Evolutionary conservation across 2,113 vertebrate species (phyloP), one percentile per base, ranked within the genome.

Genomic region (Vulpes vulpes): DNA sequence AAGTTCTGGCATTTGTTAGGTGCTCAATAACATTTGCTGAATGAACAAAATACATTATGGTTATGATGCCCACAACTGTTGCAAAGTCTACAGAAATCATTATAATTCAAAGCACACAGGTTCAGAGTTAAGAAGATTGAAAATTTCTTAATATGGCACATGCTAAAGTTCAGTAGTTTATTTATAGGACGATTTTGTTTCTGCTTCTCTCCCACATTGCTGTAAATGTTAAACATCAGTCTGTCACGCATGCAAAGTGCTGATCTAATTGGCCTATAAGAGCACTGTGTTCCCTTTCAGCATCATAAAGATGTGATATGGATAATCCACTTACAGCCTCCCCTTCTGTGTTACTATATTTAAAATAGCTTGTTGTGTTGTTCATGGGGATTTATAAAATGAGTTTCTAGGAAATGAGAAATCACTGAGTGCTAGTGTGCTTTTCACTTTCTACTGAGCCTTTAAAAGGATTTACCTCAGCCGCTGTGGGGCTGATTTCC

Each of bases 181-280:
- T 98, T 97, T 97, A 96, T 95, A 95, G 90, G 30, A 64, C 0
- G 1, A 59, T 96, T 97, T 95, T 65, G 43, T 92, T 97, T 92
- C 92, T 89, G 30, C 83, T n/a, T 82, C 84, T 90, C 60, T 88
- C 71, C 38, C 76, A 96, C 87, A n/a, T 73, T 96, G 94, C 92
- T 53, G 91, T 35, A 95, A 97, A 96, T 97, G 80, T 97, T 98
- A 97, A 97, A 89, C 78, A 97, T 96, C 91, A 93, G 81, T 95
- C 89, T 97, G 62, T 89, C 78, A 95, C 0, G 0, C 78, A 82
- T 88, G 51, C 85, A 74, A 97, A 97, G 88, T 95, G 53, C 93
- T 93, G 67, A 94, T 97, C 91, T 97, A 97, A 98, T 95, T 97
- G 95, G 84, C 64, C 73, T 93, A 0, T 78, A 86, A 97, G 88